These are phyloP conservation scores for Melanotaenia pygmaea DNA, from an alignment of 2,797 vertebrate genomes.

Conservation along the genomic window DNA sequence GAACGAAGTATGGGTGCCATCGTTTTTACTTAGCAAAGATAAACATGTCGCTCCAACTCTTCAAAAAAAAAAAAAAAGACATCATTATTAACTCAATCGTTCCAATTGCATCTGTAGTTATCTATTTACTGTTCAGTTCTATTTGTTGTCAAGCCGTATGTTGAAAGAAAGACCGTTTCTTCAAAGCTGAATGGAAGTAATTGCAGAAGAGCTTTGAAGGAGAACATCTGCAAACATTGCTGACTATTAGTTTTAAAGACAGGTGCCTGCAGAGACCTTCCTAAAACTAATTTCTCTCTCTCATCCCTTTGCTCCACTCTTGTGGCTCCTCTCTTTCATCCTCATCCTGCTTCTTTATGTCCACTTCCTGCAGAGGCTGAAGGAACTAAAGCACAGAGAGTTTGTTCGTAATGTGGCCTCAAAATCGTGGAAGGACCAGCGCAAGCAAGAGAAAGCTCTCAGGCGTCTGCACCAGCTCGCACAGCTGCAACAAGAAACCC, in stretches of 20 bases:
- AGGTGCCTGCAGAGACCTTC: slow-evolving; percentile 58
- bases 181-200: slow-evolving; percentile 67
- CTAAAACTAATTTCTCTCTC: slow-evolving; percentile 55
- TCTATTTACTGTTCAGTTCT: slow-evolving; percentile 52
- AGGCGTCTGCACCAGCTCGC: slow-evolving; percentile 94
- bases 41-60: slow-evolving; percentile 14
- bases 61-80: slow-evolving; percentile 10
- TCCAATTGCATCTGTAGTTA: slow-evolving; percentile 51
- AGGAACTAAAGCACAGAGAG: slow-evolving; percentile 98
- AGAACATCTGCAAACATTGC: slow-evolving; percentile 63
- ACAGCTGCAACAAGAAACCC: slow-evolving; percentile 90
- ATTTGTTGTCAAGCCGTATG: slow-evolving; percentile 62
- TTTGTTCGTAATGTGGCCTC: slow-evolving; percentile 98
- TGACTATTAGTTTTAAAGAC: slow-evolving; percentile 63
- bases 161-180: slow-evolving; percentile 54
- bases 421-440: slow-evolving; percentile 98
- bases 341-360: slow-evolving; percentile 32
- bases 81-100: slow-evolving; percentile 50
- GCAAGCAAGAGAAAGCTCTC: slow-evolving; percentile 96
- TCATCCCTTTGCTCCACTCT: slow-evolving; percentile 19
- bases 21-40: not conserved
- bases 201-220: slow-evolving; percentile 61
- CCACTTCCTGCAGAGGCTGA: slow-evolving; percentile 87
- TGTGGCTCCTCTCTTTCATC: slow-evolving; percentile 19
- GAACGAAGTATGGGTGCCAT: not conserved